These are phyloP conservation scores for Calyptomena viridis DNA, from an alignment of 2,113 vertebrate genomes.

Conservation along the genomic window DNA sequence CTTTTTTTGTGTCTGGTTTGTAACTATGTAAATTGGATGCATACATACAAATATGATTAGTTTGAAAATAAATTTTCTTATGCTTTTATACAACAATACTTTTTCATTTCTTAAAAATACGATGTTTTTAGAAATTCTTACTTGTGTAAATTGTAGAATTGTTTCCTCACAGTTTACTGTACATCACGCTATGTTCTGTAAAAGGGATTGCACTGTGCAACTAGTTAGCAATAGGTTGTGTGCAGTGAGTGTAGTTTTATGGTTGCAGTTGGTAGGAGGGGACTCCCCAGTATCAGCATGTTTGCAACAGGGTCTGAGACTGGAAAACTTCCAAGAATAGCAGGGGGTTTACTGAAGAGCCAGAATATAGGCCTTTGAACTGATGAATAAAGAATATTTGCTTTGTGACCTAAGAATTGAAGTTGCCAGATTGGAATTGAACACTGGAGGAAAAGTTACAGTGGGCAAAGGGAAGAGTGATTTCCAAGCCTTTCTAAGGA, in stretches of 20 bases:
- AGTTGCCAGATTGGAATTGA: not conserved
- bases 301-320: not conserved
- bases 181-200: not conserved
- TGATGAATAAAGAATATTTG: not conserved
- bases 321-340: not conserved
- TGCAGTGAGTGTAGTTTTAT: not conserved
- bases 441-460: not conserved
- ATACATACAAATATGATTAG: not conserved
- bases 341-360: not conserved
- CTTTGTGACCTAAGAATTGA: not conserved
- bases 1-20: not conserved
- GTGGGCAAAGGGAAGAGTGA: not conserved
- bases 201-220: not conserved
- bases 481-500: not conserved
- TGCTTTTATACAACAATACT: not conserved
- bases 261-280: fast-evolving
- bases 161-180: not conserved
- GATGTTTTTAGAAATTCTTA: not conserved
- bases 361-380: not conserved
- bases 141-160: not conserved
- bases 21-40: not conserved
- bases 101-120: not conserved
- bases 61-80: not conserved
- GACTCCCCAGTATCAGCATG: fast-evolving
- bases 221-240: not conserved